phyloP scores from a whole-genome alignment of 2,797 vertebrate species.

The Pelodytes ibericus region DNA sequence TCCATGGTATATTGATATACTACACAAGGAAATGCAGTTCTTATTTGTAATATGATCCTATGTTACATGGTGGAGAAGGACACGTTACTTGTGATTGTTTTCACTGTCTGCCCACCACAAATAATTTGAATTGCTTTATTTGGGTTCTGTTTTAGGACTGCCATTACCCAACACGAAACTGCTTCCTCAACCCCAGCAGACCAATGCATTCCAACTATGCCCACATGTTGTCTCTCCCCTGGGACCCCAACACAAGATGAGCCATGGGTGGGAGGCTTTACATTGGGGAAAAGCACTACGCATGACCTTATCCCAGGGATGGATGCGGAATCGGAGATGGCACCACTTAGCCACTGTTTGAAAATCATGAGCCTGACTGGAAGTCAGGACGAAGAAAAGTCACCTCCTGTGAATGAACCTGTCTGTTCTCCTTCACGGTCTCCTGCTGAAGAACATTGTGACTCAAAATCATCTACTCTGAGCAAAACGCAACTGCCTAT shows the following conservation, averaged over 20 bases:
- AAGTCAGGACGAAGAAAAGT: background rate
- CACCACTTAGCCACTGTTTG: constrained; percentile 43
- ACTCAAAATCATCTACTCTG: background rate
- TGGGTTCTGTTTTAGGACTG: constrained; percentile 10
- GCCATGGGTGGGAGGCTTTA: background rate
- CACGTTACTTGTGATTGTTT: too few relatives aligned
- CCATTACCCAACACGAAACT: background rate
- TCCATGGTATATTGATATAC: too few relatives aligned
- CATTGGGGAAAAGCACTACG: background rate
- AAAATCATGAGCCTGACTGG: constrained; percentile 28
- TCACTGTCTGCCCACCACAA: too few relatives aligned
- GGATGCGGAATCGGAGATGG: constrained; percentile 22
- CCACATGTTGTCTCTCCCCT: constrained; percentile 19
- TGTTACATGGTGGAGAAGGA: too few relatives aligned
- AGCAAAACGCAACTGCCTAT: background rate
- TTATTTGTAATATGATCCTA: too few relatives aligned
- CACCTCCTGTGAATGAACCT: background rate
- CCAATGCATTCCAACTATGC: background rate
- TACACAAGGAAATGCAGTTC: too few relatives aligned
- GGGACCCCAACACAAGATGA: constrained; percentile 63
- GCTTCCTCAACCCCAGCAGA: background rate
- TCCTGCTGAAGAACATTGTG: background rate
- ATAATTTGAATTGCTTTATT: too few relatives aligned
- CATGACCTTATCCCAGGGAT: constrained; percentile 6
- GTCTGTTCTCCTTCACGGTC: background rate